Evolutionary conservation across 2,113 vertebrate species (phyloP).

Genomic region (Euleptes europaea): DNA sequence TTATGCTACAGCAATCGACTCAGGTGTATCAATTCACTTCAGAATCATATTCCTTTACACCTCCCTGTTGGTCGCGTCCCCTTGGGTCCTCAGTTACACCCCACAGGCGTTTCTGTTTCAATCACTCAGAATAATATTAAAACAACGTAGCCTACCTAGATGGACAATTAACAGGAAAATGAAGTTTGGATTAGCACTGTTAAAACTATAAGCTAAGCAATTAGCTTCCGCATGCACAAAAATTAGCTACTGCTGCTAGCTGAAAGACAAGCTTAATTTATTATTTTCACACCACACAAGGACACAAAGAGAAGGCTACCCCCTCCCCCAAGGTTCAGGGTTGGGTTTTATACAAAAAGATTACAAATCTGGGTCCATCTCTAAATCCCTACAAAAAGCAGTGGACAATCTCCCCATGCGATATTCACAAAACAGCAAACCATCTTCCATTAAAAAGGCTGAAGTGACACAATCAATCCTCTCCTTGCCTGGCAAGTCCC

Average conservation of each 20-base stretch:
- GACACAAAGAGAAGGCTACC: slow-evolving; percentile 48
- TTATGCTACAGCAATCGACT: accelerated
- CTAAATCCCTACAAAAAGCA: slow-evolving; percentile 27
- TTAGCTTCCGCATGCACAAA: slow-evolving; percentile 52
- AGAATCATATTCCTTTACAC: accelerated
- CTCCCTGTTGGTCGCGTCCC: background rate
- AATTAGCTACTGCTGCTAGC: slow-evolving; percentile 45
- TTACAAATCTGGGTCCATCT: slow-evolving; percentile 30
- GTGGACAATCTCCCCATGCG: background rate
- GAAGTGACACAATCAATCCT: background rate
- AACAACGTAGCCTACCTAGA: slow-evolving; percentile 20
- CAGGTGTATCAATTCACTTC: background rate
- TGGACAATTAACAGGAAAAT: slow-evolving; percentile 52
- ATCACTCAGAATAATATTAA: background rate
- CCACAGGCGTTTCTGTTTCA: background rate
- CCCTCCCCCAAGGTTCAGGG: slow-evolving; percentile 30
- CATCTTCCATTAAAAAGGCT: background rate
- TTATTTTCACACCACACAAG: slow-evolving; percentile 42
- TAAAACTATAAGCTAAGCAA: slow-evolving; percentile 62
- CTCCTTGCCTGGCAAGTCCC: background rate
- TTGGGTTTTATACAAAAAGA: slow-evolving; percentile 38
- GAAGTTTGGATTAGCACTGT: slow-evolving; percentile 47
- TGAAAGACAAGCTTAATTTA: slow-evolving; percentile 21
- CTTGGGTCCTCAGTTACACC: background rate
- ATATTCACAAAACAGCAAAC: background rate